These are phyloP conservation scores for Boleophthalmus pectinirostris DNA, from an alignment of 2,113 vertebrate genomes.

Conservation along the genomic window DNA sequence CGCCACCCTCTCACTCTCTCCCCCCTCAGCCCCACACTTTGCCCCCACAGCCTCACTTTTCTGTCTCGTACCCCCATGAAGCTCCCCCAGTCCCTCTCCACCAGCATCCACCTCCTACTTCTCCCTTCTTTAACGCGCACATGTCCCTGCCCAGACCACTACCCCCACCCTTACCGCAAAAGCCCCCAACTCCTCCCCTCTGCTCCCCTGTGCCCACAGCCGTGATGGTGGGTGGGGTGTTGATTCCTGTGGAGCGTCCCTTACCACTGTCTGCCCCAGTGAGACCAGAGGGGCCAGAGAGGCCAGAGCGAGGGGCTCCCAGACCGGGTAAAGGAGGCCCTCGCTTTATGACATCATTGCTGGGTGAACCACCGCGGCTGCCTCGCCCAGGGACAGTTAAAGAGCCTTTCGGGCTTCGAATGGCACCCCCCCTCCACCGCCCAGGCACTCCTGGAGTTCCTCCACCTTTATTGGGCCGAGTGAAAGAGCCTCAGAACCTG, in stretches of 20 bases:
- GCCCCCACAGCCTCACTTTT: conserved; percentile 65
- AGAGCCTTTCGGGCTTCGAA: conserved; percentile 81
- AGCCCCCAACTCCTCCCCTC: conserved; percentile 45
- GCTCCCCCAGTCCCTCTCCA: conserved; percentile 59
- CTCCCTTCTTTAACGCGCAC: conserved; percentile 58
- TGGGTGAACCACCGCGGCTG: conserved; percentile 69
- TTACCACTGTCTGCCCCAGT: conserved; percentile 55
- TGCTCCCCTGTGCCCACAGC: conserved; percentile 57
- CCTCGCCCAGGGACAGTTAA: conserved; percentile 85
- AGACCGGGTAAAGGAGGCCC: conserved; percentile 53
- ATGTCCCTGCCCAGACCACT: conserved; percentile 62
- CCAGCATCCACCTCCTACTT: conserved; percentile 57
- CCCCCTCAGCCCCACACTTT: conserved; percentile 40
- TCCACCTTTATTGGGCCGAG: conserved; percentile 74
- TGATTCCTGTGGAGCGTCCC: conserved; percentile 70
- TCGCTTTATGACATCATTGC: conserved; percentile 63
- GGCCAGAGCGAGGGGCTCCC: conserved; percentile 28
- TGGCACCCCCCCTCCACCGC: conserved; percentile 75
- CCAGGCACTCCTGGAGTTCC: conserved; percentile 70
- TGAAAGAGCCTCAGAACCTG: conserved; percentile 75
- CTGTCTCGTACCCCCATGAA: conserved; percentile 66
- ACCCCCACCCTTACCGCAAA: conserved; percentile 65
- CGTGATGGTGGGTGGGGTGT: conserved; percentile 77
- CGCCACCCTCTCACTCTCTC: too few species aligned
- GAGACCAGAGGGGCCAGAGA: conserved; percentile 57